Percentiles rank a stretch among this genome's conserved stretches.
Evolutionary conservation across 1,140 invertebrate species (phyloP).

Genomic region (Nasonia giraulti): DNA sequence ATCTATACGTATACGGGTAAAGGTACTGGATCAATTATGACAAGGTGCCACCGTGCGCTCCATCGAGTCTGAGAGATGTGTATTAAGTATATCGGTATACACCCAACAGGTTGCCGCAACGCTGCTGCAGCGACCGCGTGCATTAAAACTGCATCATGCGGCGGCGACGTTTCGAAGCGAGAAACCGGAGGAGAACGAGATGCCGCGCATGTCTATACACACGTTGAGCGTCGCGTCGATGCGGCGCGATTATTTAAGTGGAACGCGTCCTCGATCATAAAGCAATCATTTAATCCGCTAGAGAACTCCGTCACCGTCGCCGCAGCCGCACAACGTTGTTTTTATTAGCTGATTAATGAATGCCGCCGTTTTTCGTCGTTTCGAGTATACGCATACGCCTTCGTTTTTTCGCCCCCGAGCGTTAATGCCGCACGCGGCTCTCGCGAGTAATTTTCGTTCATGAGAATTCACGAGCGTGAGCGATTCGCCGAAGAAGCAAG

Average conservation of each 20-base stretch:
- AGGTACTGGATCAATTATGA: constrained; percentile 22
- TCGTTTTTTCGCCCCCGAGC: too few relatives aligned
- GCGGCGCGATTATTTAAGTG: too few relatives aligned
- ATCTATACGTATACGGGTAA: not conserved
- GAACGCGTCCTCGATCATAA: constrained; percentile 49
- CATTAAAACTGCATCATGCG: not conserved
- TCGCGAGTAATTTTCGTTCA: not conserved
- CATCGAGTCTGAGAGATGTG: not conserved
- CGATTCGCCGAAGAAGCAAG: not conserved
- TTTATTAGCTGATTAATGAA: constrained; percentile 40
- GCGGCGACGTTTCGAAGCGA: too few relatives aligned
- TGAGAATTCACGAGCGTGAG: not conserved
- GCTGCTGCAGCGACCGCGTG: too few relatives aligned
- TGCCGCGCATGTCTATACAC: not conserved
- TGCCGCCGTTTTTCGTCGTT: not conserved
- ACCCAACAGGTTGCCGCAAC: not conserved
- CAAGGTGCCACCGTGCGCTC: constrained; percentile 9
- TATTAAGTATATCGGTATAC: not conserved
- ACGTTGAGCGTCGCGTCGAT: too few relatives aligned
- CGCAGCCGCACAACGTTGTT: not conserved
- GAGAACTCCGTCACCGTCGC: not conserved
- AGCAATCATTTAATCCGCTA: constrained; percentile 37
- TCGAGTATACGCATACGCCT: not conserved
- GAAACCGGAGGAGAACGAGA: not conserved
- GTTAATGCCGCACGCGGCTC: too few relatives aligned